Percentiles rank a stretch among this genome's conserved stretches.
Conservation (phyloP, 2,888 invertebrate genomes). For the Ophonus ardosiacus region DNA sequence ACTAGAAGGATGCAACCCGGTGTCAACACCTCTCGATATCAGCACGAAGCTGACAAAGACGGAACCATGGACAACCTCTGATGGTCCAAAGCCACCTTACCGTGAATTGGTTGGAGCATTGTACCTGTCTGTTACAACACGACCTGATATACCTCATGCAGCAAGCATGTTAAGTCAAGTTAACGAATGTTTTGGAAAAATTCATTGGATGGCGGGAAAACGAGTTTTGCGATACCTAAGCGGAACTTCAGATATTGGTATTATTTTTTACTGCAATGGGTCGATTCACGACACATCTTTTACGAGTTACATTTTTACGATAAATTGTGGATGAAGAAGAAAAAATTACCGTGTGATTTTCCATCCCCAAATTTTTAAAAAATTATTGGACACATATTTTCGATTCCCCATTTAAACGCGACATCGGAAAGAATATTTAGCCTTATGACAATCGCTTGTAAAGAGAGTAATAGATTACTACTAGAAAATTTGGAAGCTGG, state of each 20-base stretch:
- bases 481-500: too few species aligned
- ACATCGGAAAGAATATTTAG: too few species aligned
- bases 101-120: conserved; percentile 65
- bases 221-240: neutral
- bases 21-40: conserved; percentile 53
- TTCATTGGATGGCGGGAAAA: neutral
- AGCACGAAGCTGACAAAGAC: neutral
- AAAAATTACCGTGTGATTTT: too few species aligned
- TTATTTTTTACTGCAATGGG: neutral
- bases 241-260: neutral
- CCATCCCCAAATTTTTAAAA: too few species aligned
- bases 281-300: conserved; percentile 1
- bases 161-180: conserved; percentile 19
- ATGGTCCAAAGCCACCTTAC: neutral
- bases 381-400: too few species aligned
- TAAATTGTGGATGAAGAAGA: conserved; percentile 7
- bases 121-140: conserved; percentile 64
- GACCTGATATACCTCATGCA: conserved; percentile 51
- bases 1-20: conserved; percentile 60
- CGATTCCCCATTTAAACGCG: too few species aligned
- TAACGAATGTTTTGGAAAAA: neutral
- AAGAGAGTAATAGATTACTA: too few species aligned
- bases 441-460: too few species aligned
- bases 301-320: neutral
- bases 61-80: neutral